phyloP scores from a whole-genome alignment of 1,140 invertebrate species.

The Vollenhovia emeryi region DNA sequence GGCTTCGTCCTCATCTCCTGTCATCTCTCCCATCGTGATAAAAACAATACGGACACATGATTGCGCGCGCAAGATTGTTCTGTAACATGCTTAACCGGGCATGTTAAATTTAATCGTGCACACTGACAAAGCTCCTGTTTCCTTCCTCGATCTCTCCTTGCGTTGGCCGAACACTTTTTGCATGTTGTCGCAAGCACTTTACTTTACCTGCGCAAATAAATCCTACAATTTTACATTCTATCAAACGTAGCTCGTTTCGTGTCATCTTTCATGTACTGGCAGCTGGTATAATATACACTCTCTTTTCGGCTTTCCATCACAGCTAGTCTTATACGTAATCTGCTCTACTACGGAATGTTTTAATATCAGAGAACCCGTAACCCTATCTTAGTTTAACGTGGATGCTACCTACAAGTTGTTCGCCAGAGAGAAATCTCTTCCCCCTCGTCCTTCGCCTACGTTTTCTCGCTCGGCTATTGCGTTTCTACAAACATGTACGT shows the following conservation, averaged over 20 bases:
- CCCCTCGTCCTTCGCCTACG: background rate
- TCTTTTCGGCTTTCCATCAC: constrained; percentile 76
- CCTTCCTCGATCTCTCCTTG: constrained; percentile 55
- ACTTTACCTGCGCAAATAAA: constrained; percentile 81
- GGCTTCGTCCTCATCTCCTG: constrained; percentile 49
- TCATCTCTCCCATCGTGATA: constrained; percentile 18
- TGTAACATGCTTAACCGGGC: constrained; percentile 52
- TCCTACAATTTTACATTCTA: constrained; percentile 75
- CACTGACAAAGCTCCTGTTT: constrained; percentile 66
- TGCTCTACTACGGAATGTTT: constrained; percentile 72
- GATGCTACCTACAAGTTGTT: constrained; percentile 78
- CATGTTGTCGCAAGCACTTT: constrained; percentile 54
- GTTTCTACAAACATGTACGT: constrained; percentile 57
- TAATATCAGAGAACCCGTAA: constrained; percentile 62
- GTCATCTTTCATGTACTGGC: constrained; percentile 65
- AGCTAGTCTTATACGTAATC: constrained; percentile 76
- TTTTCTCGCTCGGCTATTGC: constrained; percentile 3
- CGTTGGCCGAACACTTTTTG: constrained; percentile 51
- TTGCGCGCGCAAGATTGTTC: constrained; percentile 27
- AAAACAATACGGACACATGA: constrained; percentile 29
- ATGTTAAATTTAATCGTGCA: constrained; percentile 22
- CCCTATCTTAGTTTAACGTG: constrained; percentile 56
- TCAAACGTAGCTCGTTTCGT: constrained; percentile 45
- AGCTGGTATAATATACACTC: constrained; percentile 64
- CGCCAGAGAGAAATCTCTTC: constrained; percentile 38